A percentile compares a stretch with the other conserved stretches of the same genome.
phyloP scores from a whole-genome alignment of 2,113 vertebrate species.

The Tychaedon coryphoeus region DNA sequence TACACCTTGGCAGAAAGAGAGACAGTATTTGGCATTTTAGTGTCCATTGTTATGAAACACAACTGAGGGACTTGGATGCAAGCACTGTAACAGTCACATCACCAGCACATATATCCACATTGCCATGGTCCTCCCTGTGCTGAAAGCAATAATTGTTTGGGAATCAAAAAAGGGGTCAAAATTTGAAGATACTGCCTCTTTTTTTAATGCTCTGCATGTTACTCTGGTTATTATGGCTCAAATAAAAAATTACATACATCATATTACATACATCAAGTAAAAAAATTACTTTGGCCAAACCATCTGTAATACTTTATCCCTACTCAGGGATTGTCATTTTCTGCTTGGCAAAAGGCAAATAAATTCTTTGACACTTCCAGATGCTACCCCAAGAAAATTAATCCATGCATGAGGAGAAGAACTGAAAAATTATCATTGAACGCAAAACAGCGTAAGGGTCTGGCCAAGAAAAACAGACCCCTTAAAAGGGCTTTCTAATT shows the following conservation, averaged over 20 bases:
- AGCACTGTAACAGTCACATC: not conserved
- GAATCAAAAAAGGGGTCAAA: not conserved
- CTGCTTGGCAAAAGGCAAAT: not conserved
- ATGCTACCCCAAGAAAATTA: not conserved
- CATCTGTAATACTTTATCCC: not conserved
- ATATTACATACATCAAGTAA: not conserved
- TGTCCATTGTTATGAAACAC: not conserved
- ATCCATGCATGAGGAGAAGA: not conserved
- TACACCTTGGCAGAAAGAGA: constrained; percentile 64
- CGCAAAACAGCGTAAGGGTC: not conserved
- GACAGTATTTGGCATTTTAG: not conserved
- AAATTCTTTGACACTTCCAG: not conserved
- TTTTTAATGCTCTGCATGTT: not conserved
- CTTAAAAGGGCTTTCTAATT: not conserved
- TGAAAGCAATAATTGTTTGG: not conserved
- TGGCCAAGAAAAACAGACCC: not conserved
- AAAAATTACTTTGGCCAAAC: not conserved
- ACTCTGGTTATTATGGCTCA: not conserved
- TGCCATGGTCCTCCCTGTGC: not conserved
- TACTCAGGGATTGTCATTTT: not conserved
- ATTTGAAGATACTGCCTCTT: not conserved
- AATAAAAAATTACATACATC: not conserved
- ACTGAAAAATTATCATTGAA: not conserved
- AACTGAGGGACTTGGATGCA: not conserved
- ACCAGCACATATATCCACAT: not conserved